Base-by-base conservation (phyloP, 1,140 invertebrate species). In the Drosophila bipectinata region DNA sequence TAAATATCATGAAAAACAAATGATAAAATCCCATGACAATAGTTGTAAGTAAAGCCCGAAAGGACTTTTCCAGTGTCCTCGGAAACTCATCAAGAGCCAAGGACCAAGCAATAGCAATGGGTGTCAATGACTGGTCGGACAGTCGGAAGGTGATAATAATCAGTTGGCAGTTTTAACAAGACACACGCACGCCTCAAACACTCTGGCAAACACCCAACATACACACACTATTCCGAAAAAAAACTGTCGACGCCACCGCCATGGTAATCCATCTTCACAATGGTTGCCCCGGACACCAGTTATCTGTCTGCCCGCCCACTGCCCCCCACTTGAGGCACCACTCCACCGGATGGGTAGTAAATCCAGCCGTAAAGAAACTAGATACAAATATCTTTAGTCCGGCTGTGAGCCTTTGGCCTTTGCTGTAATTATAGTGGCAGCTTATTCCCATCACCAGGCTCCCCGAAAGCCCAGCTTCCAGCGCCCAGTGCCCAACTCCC, bases 191-290 rank as follows among this genome's bases (percentile, higher is more conserved):
- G 63, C 74, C 63, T 41, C 48, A 48, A 18, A 30, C 34, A 15
- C 24, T 14, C 18, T 12, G 28, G 8, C 51, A 53, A 30, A 52
- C 37, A 58, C 26, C 0, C 15, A 45, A 6, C 26, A 66, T 48
- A 48, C 51, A 48, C 44, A 41, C 12, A 28, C 26, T 28, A 52
- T 26, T 28, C 48, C 47, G 34, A 26, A 68, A 67, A 49, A 63
- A 75, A 75, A 75, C 72, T 75, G 60, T 75, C 72, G 71, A 73
- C 69, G 71, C 72, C 41, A 59, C 72, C 71, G 62, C 52, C 61
- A 79, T 72, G 69, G 82, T 87, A 87, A 88, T 87, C 82, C 82
- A 87, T 87, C 82, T 87, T 88, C 66, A 78, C 83, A 85, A 85
- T 82, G 71, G 81, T 87, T 84, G 81, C 81, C 72, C 62, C 37